These are phyloP conservation scores for Falcaria lacertinaria DNA, from an alignment of 2,888 invertebrate genomes.

Conservation along the genomic window DNA sequence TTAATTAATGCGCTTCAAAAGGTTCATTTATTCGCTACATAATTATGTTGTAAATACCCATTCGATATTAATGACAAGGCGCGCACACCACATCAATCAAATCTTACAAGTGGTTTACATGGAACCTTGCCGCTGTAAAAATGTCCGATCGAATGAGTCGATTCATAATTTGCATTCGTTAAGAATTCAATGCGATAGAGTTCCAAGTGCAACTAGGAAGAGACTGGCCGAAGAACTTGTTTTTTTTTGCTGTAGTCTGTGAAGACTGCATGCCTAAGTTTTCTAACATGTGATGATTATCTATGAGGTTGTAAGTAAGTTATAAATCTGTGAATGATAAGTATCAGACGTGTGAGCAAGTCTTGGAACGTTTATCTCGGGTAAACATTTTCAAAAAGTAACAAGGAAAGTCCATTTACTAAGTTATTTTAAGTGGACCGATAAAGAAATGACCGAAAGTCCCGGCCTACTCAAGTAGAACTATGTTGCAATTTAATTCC, in stretches of 20 bases:
- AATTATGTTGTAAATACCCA: slow-evolving; percentile 5
- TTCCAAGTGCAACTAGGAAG: background rate
- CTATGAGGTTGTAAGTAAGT: background rate
- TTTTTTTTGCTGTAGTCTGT: too few relatives aligned
- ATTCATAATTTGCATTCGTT: background rate
- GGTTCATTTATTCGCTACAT: background rate
- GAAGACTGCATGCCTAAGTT: too few relatives aligned
- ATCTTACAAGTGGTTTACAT: background rate
- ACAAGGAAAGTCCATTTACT: background rate
- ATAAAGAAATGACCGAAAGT: background rate
- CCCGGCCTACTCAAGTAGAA: background rate
- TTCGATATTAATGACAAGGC: slow-evolving; percentile 2
- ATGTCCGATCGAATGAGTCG: background rate
- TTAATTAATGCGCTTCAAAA: background rate
- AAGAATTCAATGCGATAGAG: background rate
- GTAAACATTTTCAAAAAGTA: background rate
- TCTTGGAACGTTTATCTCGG: slow-evolving; percentile 1
- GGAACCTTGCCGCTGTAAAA: background rate
- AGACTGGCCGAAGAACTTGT: background rate
- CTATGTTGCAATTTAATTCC: too few relatives aligned
- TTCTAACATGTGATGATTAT: too few relatives aligned
- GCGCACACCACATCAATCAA: background rate
- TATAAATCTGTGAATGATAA: background rate
- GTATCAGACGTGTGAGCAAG: background rate
- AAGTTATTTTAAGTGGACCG: background rate